A percentile compares a stretch with the other conserved stretches of the same genome.
Evolutionary conservation across 2,797 vertebrate genomes (phyloP).

Genomic region (Phylloscopus collybita): DNA sequence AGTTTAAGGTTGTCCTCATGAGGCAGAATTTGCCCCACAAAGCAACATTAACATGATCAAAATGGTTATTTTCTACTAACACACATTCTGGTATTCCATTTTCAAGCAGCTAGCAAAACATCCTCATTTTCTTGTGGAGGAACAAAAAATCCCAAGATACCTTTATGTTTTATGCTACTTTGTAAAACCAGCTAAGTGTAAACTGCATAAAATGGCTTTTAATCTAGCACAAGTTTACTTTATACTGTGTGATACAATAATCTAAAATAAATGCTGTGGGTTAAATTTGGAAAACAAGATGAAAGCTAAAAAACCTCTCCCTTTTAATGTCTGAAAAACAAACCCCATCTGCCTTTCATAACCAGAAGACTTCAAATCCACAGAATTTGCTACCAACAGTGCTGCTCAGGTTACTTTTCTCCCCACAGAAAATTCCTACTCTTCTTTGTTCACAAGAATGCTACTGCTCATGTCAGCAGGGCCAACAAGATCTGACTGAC

Average conservation of each 20-base stretch:
- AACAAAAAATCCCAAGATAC: slow-evolving; percentile 54
- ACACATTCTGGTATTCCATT: background rate
- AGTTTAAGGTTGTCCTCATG: slow-evolving; percentile 18
- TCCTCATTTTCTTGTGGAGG: slow-evolving; percentile 37
- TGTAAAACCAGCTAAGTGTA: slow-evolving; percentile 62
- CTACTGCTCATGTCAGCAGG: background rate
- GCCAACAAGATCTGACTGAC: background rate
- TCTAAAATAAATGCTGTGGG: background rate
- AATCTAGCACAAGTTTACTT: slow-evolving; percentile 53
- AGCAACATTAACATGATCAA: slow-evolving; percentile 1
- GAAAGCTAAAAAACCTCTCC: background rate
- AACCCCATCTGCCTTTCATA: background rate
- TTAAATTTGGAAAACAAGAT: slow-evolving; percentile 4
- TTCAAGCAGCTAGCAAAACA: slow-evolving; percentile 37
- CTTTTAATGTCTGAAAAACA: background rate
- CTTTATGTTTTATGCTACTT: slow-evolving; percentile 51
- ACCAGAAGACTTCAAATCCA: background rate
- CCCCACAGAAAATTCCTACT: background rate
- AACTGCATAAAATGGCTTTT: slow-evolving; percentile 59
- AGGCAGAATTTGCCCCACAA: slow-evolving; percentile 6
- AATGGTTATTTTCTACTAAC: slow-evolving; percentile 16
- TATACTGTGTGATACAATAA: background rate
- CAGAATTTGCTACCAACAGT: background rate
- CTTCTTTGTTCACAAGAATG: background rate
- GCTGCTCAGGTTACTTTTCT: background rate